phyloP scores from a whole-genome alignment of 2,888 invertebrate species.

The Euzophera pinguis region DNA sequence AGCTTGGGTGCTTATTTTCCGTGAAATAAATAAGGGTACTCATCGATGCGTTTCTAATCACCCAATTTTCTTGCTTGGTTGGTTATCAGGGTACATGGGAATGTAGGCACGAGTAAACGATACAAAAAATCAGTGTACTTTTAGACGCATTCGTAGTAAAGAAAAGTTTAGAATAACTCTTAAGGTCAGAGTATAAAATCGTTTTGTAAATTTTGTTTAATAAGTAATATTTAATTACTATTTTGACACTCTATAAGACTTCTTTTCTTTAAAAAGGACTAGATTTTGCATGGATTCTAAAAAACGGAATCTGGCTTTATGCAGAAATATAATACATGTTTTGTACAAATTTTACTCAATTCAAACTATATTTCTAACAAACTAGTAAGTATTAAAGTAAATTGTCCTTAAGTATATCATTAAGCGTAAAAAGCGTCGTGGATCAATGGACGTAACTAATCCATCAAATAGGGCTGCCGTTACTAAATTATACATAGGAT shows the following conservation, averaged over 20 bases:
- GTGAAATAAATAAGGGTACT: background rate
- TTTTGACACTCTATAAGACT: no score
- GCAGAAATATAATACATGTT: no score
- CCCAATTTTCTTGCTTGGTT: constrained; percentile 8
- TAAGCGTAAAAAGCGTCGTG: background rate
- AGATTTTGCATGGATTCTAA: no score
- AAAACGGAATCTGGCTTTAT: no score
- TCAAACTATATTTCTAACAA: no score
- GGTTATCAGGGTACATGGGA: background rate
- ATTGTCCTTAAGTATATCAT: no score
- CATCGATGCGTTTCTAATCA: constrained; percentile 7
- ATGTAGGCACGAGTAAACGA: background rate
- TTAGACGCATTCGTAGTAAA: background rate
- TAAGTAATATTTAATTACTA: no score
- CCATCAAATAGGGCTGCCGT: constrained; percentile 31
- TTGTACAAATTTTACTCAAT: no score
- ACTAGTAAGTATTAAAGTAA: no score
- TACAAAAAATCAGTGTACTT: background rate
- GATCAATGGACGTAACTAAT: constrained; percentile 24
- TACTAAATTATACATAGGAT: constrained; percentile 42
- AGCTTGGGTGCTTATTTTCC: background rate
- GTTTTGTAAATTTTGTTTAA: no score
- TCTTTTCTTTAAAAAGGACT: no score
- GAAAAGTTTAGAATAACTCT: background rate
- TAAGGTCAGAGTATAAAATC: background rate